A percentile compares a stretch with the other conserved stretches of the same genome.
Conservation (phyloP, 2,797 vertebrate species). For the Apogon hyalosoma region DNA sequence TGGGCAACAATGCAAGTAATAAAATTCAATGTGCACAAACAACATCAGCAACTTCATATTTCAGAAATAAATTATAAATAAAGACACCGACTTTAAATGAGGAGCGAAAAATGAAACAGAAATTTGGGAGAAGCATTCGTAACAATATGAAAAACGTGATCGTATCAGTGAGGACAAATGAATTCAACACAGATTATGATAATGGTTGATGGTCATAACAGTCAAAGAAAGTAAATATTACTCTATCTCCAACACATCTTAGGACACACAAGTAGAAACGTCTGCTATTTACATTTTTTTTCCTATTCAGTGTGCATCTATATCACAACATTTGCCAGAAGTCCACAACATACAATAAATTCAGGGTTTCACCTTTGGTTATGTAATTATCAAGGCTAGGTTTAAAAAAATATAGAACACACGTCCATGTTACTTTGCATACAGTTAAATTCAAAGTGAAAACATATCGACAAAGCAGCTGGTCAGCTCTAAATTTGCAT, state of each 20-base stretch:
- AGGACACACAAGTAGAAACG: conserved; percentile 85
- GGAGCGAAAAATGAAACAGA: conserved; percentile 7
- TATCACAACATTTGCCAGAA: conserved; percentile 83
- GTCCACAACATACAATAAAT: conserved; percentile 83
- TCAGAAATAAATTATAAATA: conserved; percentile 26
- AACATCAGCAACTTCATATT: conserved; percentile 38
- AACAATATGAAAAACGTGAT: conserved; percentile 66
- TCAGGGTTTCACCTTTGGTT: conserved; percentile 89
- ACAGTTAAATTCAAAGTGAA: conserved; percentile 86
- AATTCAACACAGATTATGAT: conserved; percentile 53
- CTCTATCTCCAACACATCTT: conserved; percentile 78
- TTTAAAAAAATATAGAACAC: conserved; percentile 89
- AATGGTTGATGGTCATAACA: conserved; percentile 80
- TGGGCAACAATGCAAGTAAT: conserved; percentile 40
- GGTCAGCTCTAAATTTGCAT: conserved; percentile 84
- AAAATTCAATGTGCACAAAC: conserved; percentile 45
- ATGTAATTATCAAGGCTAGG: conserved; percentile 89
- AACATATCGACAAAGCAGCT: conserved; percentile 85
- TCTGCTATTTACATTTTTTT: conserved; percentile 83
- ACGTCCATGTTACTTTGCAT: conserved; percentile 88
- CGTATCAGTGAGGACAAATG: conserved; percentile 60
- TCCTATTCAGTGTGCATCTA: conserved; percentile 83
- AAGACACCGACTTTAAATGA: conserved; percentile 27
- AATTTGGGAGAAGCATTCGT: conserved; percentile 74
- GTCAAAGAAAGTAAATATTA: conserved; percentile 82